Conservation (phyloP, 2,797 vertebrate genomes). For the Lithobates sylvaticus region DNA sequence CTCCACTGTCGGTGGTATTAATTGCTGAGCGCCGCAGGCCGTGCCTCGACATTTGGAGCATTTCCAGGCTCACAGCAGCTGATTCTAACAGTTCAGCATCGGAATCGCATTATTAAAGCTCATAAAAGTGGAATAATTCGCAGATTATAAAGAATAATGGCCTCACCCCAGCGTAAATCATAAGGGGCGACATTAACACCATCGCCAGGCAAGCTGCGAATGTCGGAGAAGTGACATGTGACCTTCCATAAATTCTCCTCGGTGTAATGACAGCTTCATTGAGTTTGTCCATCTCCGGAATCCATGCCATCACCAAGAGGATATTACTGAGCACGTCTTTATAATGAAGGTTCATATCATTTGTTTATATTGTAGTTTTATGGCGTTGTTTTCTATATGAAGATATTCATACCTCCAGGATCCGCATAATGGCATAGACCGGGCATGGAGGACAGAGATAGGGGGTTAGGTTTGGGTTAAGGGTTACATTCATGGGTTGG, state of each 20-base stretch:
- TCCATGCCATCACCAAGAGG: neutral
- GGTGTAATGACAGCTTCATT: neutral
- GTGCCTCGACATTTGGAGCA: neutral
- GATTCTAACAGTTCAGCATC: neutral
- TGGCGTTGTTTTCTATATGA: too few species aligned
- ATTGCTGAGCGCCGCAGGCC: too few species aligned
- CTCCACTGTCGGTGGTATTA: too few species aligned
- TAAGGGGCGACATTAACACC: neutral
- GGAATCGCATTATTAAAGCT: neutral
- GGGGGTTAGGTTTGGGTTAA: too few species aligned
- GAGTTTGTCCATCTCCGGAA: neutral
- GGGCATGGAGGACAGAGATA: too few species aligned
- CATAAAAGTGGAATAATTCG: neutral
- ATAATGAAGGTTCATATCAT: too few species aligned
- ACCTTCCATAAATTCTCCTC: slow-evolving; percentile 1
- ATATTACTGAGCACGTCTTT: neutral
- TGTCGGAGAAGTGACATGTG: neutral
- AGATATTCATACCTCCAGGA: too few species aligned
- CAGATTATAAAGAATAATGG: neutral
- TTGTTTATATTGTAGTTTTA: too few species aligned
- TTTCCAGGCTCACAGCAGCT: neutral
- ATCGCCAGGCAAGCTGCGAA: neutral
- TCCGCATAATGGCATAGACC: too few species aligned
- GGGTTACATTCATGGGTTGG: too few species aligned
- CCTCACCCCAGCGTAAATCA: neutral